These are phyloP conservation scores for Amphiprion percula DNA, from an alignment of 2,113 vertebrate species.

Conservation along the genomic window DNA sequence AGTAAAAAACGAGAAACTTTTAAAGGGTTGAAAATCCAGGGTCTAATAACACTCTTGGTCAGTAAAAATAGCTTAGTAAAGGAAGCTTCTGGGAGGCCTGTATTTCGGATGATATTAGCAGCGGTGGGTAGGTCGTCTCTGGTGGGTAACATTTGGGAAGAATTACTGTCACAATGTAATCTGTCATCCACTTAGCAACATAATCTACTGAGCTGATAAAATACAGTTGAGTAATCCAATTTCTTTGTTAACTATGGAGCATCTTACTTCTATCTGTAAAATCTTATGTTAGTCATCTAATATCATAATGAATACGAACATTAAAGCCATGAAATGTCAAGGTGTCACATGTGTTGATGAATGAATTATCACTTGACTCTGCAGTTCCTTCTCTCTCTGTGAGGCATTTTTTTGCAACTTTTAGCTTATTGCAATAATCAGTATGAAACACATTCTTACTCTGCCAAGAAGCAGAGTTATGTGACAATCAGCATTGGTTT, in stretches of 20 bases:
- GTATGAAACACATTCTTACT: too few relatives aligned
- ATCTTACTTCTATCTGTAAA: background rate
- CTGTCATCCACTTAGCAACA: slow-evolving; percentile 30
- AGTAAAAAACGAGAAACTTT: slow-evolving; percentile 12
- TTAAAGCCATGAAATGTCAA: slow-evolving; percentile 8
- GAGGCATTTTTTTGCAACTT: too few relatives aligned
- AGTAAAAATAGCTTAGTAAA: slow-evolving; percentile 20
- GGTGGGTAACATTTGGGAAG: slow-evolving; percentile 5
- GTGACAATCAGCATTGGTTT: too few relatives aligned
- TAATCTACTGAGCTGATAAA: slow-evolving; percentile 52
- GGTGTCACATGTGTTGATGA: too few relatives aligned
- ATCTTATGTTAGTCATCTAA: background rate
- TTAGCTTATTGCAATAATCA: too few relatives aligned
- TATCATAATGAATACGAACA: background rate
- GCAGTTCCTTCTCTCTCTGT: too few relatives aligned
- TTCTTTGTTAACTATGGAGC: slow-evolving; percentile 23
- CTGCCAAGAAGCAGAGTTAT: too few relatives aligned
- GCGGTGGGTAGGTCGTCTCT: slow-evolving; percentile 2
- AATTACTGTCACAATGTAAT: slow-evolving; percentile 38
- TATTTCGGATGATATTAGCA: slow-evolving; percentile 5
- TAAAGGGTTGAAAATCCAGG: slow-evolving; percentile 7
- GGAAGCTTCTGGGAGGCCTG: slow-evolving; percentile 21
- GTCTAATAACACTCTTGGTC: background rate
- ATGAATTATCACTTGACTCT: too few relatives aligned
- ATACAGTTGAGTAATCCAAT: slow-evolving; percentile 48